Percentiles rank a stretch among this genome's conserved stretches.
Evolutionary conservation across 2,888 invertebrate species (phyloP).

Genomic region (Venusia cambrica): DNA sequence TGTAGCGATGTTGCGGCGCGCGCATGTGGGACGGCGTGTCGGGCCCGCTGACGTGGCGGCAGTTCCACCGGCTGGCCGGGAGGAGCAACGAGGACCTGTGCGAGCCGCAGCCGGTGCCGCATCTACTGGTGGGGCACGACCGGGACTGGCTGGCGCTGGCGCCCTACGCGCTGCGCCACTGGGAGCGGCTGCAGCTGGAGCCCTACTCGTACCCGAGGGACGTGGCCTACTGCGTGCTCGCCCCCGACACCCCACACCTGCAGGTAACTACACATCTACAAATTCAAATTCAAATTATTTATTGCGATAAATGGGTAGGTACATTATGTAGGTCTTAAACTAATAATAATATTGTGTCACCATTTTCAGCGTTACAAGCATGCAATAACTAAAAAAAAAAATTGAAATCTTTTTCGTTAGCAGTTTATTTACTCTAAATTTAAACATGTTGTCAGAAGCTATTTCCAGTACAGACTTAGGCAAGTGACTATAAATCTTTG

Average conservation of each 20-base stretch:
- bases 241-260: constrained; percentile 94
- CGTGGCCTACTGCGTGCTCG: constrained; percentile 96
- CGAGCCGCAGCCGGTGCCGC: constrained; percentile 98
- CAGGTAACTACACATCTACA: constrained; percentile 43
- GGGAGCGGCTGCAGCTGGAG: constrained; percentile 98
- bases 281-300: too few relatives aligned
- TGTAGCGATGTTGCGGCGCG: constrained; percentile 88
- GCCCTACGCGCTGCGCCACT: constrained; percentile 96
- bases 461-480: too few relatives aligned
- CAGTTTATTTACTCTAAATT: too few relatives aligned
- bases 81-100: constrained; percentile 96
- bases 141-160: constrained; percentile 96
- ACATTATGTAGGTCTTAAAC: too few relatives aligned
- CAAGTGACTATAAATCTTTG: too few relatives aligned
- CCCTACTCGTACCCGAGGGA: constrained; percentile 98
- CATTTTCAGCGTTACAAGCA: too few relatives aligned
- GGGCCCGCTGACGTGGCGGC: constrained; percentile 98
- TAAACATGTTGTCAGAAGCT: too few relatives aligned
- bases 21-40: constrained; percentile 97
- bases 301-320: too few relatives aligned
- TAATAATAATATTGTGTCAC: too few relatives aligned
- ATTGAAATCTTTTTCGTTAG: too few relatives aligned
- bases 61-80: constrained; percentile 97
- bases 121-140: constrained; percentile 95
- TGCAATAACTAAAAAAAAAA: too few relatives aligned